Evolutionary conservation across 2,888 invertebrate genomes (phyloP).

Genomic region (Drosophila infuscata): DNA sequence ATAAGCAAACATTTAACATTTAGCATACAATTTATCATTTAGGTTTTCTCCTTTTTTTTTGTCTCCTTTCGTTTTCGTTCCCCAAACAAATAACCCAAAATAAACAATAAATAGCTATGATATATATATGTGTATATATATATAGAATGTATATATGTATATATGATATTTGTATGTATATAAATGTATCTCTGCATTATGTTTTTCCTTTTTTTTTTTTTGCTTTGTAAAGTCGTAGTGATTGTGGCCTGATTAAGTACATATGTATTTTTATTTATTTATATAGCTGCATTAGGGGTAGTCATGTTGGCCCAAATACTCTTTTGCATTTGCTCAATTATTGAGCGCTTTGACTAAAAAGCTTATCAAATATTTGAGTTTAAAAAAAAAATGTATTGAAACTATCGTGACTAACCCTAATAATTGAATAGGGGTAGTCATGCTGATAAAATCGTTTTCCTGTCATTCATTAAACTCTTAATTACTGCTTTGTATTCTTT

Average conservation of each 20-base stretch:
- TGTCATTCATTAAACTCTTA: background rate
- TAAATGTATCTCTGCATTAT: constrained; percentile 53
- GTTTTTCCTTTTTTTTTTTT: constrained; percentile 7
- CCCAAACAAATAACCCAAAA: constrained; percentile 60
- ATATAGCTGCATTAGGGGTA: constrained; percentile 52
- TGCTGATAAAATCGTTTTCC: constrained; percentile 8
- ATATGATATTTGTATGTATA: constrained; percentile 59
- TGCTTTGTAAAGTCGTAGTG: constrained; percentile 68
- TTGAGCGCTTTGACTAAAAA: constrained; percentile 3
- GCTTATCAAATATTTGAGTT: background rate
- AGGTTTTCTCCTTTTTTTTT: constrained; percentile 14
- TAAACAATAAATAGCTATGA: constrained; percentile 76
- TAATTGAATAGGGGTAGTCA: constrained; percentile 1
- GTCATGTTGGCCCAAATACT: constrained; percentile 15
- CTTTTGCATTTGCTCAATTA: background rate
- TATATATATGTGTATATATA: constrained; percentile 37
- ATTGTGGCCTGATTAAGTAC: constrained; percentile 76
- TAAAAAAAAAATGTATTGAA: background rate
- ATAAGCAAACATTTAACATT: constrained; percentile 78
- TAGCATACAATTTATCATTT: constrained; percentile 68
- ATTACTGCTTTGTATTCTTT: background rate
- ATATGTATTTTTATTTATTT: constrained; percentile 40
- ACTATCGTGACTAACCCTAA: background rate
- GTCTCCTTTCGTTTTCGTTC: constrained; percentile 24
- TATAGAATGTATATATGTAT: constrained; percentile 35